Evolutionary conservation across 2,888 invertebrate genomes (phyloP).

Genomic region (Philereme vetulata): DNA sequence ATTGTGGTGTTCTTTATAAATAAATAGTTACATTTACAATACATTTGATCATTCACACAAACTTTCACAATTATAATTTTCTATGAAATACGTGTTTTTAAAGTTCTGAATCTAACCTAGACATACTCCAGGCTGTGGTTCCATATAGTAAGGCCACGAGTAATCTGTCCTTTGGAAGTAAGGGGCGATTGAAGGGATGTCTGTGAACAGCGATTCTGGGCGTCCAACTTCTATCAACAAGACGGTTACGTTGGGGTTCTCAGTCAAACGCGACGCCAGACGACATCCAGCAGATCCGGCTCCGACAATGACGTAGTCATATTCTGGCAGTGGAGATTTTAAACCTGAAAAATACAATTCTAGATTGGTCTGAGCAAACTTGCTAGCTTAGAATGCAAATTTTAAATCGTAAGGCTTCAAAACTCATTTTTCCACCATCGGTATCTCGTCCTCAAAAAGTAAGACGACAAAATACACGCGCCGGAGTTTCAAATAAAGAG

Average conservation of each 20-base stretch:
- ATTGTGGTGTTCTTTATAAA: no score
- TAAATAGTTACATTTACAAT: no score
- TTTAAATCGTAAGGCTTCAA: no score
- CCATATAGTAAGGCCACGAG: constrained; percentile 85
- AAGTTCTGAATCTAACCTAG: constrained; percentile 48
- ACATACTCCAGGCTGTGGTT: constrained; percentile 82
- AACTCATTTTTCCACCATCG: no score
- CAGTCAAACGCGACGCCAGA: constrained; percentile 77
- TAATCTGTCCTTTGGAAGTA: constrained; percentile 84
- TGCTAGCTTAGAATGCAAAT: no score
- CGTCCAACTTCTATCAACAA: constrained; percentile 85
- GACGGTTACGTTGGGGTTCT: constrained; percentile 78
- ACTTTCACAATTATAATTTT: not conserved
- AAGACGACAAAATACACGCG: no score
- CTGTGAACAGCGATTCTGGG: constrained; percentile 71
- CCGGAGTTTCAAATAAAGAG: no score
- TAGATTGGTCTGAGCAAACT: no score
- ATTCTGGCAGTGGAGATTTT: constrained; percentile 66
- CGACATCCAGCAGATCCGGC: constrained; percentile 84
- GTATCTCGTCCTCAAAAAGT: no score
- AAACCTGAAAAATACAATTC: constrained; percentile 53
- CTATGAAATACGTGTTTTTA: no score
- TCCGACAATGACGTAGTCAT: constrained; percentile 83
- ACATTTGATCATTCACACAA: no score
- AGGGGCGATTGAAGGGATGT: constrained; percentile 80